These are phyloP conservation scores for Itoplectis maculator DNA, from an alignment of 2,888 invertebrate genomes.

Conservation along the genomic window DNA sequence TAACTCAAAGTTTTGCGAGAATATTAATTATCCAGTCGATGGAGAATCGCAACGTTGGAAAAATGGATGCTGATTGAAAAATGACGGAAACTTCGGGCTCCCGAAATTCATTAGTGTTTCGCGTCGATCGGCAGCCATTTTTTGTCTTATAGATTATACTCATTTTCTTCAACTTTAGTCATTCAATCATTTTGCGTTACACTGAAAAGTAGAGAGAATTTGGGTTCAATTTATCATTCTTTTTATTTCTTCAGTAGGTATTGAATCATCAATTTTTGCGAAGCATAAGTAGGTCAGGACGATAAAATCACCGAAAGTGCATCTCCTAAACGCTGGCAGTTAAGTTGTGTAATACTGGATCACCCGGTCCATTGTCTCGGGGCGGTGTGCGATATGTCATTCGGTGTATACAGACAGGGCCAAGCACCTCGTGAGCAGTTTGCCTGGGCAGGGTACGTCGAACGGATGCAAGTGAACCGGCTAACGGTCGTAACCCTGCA, in stretches of 20 bases:
- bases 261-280: not conserved
- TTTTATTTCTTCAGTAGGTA: too few relatives aligned
- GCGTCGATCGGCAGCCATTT: too few relatives aligned
- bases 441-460: conserved; percentile 5
- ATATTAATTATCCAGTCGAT: conserved; percentile 13
- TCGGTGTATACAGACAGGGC: not conserved
- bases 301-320: not conserved
- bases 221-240: not conserved
- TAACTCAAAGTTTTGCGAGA: conserved; percentile 13
- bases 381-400: not conserved
- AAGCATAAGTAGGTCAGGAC: not conserved
- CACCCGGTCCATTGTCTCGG: not conserved
- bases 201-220: too few relatives aligned
- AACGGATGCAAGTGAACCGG: conserved; percentile 37
- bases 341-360: not conserved
- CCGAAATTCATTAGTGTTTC: too few relatives aligned
- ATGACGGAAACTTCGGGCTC: not conserved
- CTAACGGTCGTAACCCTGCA: conserved; percentile 20
- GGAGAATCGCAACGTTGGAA: not conserved
- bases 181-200: too few relatives aligned
- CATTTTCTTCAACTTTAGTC: too few relatives aligned
- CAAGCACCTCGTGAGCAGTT: not conserved
- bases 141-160: too few relatives aligned
- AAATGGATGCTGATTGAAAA: not conserved
- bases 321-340: not conserved